These are phyloP conservation scores for Sminthurides bifidus DNA, from an alignment of 1,140 invertebrate genomes.

Conservation along the genomic window DNA sequence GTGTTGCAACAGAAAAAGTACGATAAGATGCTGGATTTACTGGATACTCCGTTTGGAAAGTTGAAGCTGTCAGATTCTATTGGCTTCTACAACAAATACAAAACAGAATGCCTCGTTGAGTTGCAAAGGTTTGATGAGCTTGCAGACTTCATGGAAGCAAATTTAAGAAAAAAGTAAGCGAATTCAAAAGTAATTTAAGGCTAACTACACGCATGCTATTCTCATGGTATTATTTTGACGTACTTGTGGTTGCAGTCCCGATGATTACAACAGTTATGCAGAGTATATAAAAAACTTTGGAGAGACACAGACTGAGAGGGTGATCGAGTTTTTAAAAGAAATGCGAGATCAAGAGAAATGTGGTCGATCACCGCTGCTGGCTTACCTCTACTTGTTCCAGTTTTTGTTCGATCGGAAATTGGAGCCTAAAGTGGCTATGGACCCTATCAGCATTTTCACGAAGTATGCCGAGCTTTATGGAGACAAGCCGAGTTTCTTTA, in stretches of 20 bases:
- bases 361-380: constrained; percentile 65
- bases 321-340: constrained; percentile 2
- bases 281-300: constrained; percentile 36
- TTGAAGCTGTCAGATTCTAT: constrained; percentile 32
- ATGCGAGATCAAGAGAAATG: constrained; percentile 38
- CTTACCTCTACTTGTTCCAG: constrained; percentile 61
- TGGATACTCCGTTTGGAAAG: constrained; percentile 59
- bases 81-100: constrained; percentile 46
- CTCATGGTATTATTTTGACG: background rate
- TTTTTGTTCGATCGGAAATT: constrained; percentile 37
- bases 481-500: constrained; percentile 18
- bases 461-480: constrained; percentile 6
- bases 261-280: constrained; percentile 39
- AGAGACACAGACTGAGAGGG: background rate
- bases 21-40: constrained; percentile 63
- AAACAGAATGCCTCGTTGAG: constrained; percentile 59
- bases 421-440: background rate
- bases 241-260: constrained; percentile 36
- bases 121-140: constrained; percentile 59
- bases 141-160: constrained; percentile 53
- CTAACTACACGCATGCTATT: background rate
- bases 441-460: constrained; percentile 8
- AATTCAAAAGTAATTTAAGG: background rate
- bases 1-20: constrained; percentile 51
- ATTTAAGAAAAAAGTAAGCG: constrained; percentile 54